These are phyloP conservation scores for Molossus alvarezi DNA, from an alignment of 2,797 vertebrate genomes.

Conservation along the genomic window DNA sequence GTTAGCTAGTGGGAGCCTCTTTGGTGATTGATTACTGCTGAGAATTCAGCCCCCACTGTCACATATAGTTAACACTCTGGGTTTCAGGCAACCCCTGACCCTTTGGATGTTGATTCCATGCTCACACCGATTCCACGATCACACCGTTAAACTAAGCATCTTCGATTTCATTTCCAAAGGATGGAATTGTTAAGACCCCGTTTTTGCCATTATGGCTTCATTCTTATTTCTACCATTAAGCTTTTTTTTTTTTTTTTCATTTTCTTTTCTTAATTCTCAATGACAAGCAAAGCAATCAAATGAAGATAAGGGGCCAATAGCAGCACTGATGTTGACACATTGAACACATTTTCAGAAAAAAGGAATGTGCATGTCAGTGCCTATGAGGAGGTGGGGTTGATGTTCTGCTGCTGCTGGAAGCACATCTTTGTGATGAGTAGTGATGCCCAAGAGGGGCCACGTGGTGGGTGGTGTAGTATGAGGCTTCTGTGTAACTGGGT, in stretches of 20 bases:
- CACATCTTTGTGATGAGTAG: background rate
- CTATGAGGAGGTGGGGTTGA: background rate
- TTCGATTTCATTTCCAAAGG: background rate
- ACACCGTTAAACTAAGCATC: background rate
- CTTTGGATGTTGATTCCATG: background rate
- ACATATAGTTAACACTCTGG: background rate
- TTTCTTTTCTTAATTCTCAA: background rate
- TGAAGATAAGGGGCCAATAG: background rate
- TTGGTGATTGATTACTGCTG: background rate
- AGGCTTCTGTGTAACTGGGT: background rate
- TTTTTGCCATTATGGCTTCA: background rate
- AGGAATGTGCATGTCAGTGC: background rate
- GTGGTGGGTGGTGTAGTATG: no score
- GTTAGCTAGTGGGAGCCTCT: background rate
- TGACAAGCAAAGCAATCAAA: background rate
- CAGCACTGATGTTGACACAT: background rate
- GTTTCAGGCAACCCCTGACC: background rate
- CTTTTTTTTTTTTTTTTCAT: background rate
- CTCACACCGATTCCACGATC: background rate
- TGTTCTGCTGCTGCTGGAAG: background rate
- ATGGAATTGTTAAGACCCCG: background rate
- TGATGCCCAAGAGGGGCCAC: background rate
- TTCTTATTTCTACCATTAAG: background rate
- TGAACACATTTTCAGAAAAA: background rate
- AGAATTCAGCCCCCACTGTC: background rate